phyloP scores from a whole-genome alignment of 2,888 invertebrate genomes.

The Beris morrisii region DNA sequence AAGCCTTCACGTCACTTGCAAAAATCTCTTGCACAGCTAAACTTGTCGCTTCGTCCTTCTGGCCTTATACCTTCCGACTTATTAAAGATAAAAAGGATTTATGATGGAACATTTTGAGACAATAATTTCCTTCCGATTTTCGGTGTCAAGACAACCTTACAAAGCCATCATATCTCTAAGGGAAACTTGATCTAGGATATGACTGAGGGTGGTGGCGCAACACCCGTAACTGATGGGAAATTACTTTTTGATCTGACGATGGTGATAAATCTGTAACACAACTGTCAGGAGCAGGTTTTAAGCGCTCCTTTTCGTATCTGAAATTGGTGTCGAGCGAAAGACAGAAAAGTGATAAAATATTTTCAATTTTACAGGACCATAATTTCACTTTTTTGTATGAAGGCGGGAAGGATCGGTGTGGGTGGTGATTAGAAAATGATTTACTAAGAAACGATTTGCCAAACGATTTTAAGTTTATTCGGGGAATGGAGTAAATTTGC shows the following conservation, averaged over 20 bases:
- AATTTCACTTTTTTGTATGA: no score
- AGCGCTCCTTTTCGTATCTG: no score
- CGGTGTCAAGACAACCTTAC: constrained; percentile 23
- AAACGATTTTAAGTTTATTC: no score
- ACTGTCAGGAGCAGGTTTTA: constrained; percentile 20
- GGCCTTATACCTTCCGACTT: constrained; percentile 26
- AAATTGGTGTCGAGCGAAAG: no score
- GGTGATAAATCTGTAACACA: constrained; percentile 32
- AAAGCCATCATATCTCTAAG: constrained; percentile 1
- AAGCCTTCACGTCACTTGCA: constrained; percentile 22
- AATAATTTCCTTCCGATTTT: constrained; percentile 31
- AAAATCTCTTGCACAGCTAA: constrained; percentile 13
- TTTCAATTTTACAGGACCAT: no score
- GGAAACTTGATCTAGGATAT: no score
- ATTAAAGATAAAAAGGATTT: constrained; percentile 38
- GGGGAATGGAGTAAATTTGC: no score
- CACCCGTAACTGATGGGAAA: constrained; percentile 24
- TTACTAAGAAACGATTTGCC: no score
- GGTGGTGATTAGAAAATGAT: no score
- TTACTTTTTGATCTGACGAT: constrained; percentile 31
- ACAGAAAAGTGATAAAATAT: no score
- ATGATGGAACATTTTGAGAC: constrained; percentile 34
- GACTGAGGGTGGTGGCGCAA: not conserved
- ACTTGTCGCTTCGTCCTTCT: not conserved
- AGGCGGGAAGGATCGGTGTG: no score